phyloP scores from a whole-genome alignment of 2,888 invertebrate species.

The Drosophila colorata region DNA sequence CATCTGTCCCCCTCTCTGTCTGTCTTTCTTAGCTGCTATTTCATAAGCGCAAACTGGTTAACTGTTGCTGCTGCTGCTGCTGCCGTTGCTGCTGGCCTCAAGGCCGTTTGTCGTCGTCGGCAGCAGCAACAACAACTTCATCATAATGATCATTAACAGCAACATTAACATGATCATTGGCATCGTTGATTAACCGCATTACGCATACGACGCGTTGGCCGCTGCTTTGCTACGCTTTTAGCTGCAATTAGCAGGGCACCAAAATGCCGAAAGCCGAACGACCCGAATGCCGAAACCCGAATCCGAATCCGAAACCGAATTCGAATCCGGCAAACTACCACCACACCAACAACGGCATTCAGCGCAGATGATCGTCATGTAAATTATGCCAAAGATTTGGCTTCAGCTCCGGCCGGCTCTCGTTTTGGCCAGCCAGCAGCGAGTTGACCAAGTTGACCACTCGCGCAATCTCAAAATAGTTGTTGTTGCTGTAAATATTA shows the following conservation, averaged over 20 bases:
- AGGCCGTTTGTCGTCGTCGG: slow-evolving; percentile 61
- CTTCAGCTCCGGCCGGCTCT: slow-evolving; percentile 41
- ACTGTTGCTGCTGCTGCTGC: slow-evolving; percentile 34
- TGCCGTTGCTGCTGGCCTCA: slow-evolving; percentile 69
- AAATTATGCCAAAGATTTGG: slow-evolving; percentile 65
- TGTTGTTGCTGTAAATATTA: slow-evolving; percentile 51
- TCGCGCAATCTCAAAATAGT: slow-evolving; percentile 43
- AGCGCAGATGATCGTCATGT: slow-evolving; percentile 56
- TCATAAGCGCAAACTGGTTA: slow-evolving; percentile 76
- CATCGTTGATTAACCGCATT: slow-evolving; percentile 75
- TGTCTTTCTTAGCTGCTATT: slow-evolving; percentile 56
- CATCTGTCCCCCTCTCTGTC: slow-evolving; percentile 11
- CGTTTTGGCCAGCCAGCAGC: slow-evolving; percentile 17
- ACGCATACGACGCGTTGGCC: slow-evolving; percentile 73
- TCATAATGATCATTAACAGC: slow-evolving; percentile 22
- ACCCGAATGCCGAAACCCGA: slow-evolving; percentile 3
- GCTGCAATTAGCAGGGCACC: slow-evolving; percentile 77
- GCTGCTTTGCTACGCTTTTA: slow-evolving; percentile 47
- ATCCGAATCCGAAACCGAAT: slow-evolving; percentile 4
- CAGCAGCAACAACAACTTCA: slow-evolving; percentile 16
- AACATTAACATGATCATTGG: slow-evolving; percentile 25
- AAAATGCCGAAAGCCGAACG: slow-evolving; percentile 22
- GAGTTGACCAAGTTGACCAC: slow-evolving; percentile 48
- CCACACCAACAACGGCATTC: slow-evolving; percentile 23
- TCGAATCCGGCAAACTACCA: slow-evolving; percentile 50